Base-by-base conservation (phyloP, 2,888 invertebrate species). In the Neria commutata region DNA sequence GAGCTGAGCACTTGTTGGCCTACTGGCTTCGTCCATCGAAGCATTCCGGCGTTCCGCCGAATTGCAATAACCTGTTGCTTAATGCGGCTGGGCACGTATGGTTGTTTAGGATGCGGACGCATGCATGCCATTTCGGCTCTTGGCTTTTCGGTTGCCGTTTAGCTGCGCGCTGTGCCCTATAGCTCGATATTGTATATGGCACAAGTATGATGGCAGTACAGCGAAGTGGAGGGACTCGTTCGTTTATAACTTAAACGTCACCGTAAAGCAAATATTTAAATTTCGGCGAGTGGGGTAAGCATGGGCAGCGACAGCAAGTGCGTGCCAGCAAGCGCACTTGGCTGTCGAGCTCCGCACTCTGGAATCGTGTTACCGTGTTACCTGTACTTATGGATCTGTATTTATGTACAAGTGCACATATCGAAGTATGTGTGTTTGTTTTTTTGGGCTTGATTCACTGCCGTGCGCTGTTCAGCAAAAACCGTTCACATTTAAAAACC, bases 61-160 rank as follows among this genome's bases (percentile, higher is more conserved):
- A 75, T 73, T 72, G 73, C 74, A 75, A 74, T 73, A 74, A 75
- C 75, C 75, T 73, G 75, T 73, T 75, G 75, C 75, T 67, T 68
- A 73, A 75, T 75, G 42, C 37, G 51, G n/a, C 34, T 50, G 61
- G 45, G 34, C 51, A 56, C 66, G 63, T 66, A 63, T 71, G 73
- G 72, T 70, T 74, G 67, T 71, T 72, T 73, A 73, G 74, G 73
- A 74, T 74, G 56, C 37, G 37, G 37, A 37, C 49, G 49, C 24
- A 29, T 21, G 19, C 45, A 45, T 26, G 50, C 50, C 37, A 19
- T 50, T 50, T 33, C 33, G 21, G 24, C 24, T 45, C 19, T 11
- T 29, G 29, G 6, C 29, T 29, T 11, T 6, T 11, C 11, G 19
- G 42, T 37, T 37, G n/a, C 4, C 42, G 17, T 19, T 21, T 42